phyloP scores from a whole-genome alignment of 2,113 vertebrate genomes.

The Vidua chalybeata region DNA sequence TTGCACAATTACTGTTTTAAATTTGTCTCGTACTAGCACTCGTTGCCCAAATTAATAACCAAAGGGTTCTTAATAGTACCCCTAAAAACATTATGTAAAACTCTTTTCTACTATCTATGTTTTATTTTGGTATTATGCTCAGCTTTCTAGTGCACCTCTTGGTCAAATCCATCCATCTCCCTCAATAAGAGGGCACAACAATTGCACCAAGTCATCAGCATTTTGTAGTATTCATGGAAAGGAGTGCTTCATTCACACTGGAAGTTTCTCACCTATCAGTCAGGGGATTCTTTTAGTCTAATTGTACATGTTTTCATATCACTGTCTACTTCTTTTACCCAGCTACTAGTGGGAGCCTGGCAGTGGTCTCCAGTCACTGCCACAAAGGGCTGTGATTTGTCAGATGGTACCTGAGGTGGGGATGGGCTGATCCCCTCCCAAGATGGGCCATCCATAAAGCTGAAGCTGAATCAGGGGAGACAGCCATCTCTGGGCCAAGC shows the following conservation, averaged over 20 bases:
- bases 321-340: background rate
- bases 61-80: background rate
- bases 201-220: background rate
- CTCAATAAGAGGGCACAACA: background rate
- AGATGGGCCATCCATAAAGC: background rate
- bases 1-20: background rate
- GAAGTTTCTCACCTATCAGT: background rate
- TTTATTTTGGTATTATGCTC: background rate
- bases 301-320: background rate
- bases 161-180: background rate
- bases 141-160: background rate
- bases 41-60: background rate
- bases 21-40: background rate
- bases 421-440: background rate
- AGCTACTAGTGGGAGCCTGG: background rate
- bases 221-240: background rate
- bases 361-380: background rate
- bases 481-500: background rate
- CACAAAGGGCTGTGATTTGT: background rate
- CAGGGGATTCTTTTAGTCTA: background rate
- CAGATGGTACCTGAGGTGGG: background rate
- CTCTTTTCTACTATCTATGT: accelerated
- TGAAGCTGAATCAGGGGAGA: background rate
- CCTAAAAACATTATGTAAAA: background rate
- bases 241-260: background rate